These are phyloP conservation scores for Synanthedon formicaeformis DNA, from an alignment of 2,888 invertebrate species.

Conservation along the genomic window DNA sequence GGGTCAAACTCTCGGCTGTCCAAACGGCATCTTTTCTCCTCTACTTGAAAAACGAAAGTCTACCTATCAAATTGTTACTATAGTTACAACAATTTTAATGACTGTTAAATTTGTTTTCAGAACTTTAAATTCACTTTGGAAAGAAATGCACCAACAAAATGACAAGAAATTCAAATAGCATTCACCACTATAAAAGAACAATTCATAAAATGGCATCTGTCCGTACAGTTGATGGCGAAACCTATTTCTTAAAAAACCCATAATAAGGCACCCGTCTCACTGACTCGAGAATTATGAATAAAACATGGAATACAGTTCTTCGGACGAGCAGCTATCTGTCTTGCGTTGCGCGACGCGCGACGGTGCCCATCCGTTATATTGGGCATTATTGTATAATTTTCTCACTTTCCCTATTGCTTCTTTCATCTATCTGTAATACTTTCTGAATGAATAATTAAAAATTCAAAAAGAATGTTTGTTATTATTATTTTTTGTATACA, in stretches of 20 bases:
- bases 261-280: conserved; percentile 5
- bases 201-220: neutral
- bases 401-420: neutral
- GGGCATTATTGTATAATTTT: conserved; percentile 20
- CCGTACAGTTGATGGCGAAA: neutral
- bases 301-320: conserved; percentile 20
- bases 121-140: no score
- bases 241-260: conserved; percentile 14
- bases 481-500: no score
- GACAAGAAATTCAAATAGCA: no score
- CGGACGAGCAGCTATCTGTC: conserved; percentile 25
- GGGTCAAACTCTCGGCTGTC: no score
- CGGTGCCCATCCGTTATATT: conserved; percentile 15
- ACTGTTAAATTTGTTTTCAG: no score
- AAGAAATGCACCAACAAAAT: no score
- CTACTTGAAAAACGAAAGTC: no score
- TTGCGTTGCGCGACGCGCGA: conserved; percentile 10
- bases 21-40: no score
- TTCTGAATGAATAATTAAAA: no score
- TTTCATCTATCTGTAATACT: neutral
- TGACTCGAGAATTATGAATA: conserved; percentile 23
- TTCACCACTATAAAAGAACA: neutral
- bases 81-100: no score
- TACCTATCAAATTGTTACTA: no score
- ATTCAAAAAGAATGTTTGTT: no score